Percentiles rank a stretch among this genome's conserved stretches.
Evolutionary conservation across 2,888 invertebrate species (phyloP).

Genomic region (Pandemis heparana): DNA sequence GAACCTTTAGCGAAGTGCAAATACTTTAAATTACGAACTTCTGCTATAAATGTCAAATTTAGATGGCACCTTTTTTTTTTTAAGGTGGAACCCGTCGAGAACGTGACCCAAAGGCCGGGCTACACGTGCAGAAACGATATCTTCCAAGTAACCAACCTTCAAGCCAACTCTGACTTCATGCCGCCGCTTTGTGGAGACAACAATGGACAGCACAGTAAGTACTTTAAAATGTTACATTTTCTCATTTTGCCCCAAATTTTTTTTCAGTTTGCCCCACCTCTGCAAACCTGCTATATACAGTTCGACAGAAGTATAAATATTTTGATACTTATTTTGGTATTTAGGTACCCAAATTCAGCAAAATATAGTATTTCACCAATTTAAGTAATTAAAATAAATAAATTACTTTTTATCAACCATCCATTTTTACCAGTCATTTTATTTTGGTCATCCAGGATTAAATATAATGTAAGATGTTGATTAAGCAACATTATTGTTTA

Average conservation of each 20-base stretch:
- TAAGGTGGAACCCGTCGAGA: constrained; percentile 76
- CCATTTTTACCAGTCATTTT: too few species aligned
- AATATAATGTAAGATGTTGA: too few species aligned
- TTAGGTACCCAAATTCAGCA: too few species aligned
- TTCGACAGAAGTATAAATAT: too few species aligned
- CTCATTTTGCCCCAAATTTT: neutral
- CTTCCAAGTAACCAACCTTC: constrained; percentile 80
- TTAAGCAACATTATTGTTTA: too few species aligned
- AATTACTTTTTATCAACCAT: too few species aligned
- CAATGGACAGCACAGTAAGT: constrained; percentile 86
- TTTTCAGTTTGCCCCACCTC: neutral
- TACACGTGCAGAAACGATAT: constrained; percentile 82
- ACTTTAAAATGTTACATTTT: neutral
- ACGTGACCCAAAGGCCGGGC: constrained; percentile 76
- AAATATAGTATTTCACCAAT: too few species aligned
- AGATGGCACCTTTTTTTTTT: constrained; percentile 20
- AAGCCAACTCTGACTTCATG: constrained; percentile 79
- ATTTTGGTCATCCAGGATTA: too few species aligned
- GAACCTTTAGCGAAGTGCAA: too few species aligned
- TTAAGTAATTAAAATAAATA: too few species aligned
- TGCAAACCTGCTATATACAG: too few species aligned
- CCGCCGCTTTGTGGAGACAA: constrained; percentile 87
- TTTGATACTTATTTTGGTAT: too few species aligned
- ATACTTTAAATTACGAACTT: neutral
- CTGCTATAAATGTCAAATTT: neutral